Percentiles rank a stretch among this genome's conserved stretches.
phyloP scores from a whole-genome alignment of 2,113 vertebrate species.

The Corydoras sp. region DNA sequence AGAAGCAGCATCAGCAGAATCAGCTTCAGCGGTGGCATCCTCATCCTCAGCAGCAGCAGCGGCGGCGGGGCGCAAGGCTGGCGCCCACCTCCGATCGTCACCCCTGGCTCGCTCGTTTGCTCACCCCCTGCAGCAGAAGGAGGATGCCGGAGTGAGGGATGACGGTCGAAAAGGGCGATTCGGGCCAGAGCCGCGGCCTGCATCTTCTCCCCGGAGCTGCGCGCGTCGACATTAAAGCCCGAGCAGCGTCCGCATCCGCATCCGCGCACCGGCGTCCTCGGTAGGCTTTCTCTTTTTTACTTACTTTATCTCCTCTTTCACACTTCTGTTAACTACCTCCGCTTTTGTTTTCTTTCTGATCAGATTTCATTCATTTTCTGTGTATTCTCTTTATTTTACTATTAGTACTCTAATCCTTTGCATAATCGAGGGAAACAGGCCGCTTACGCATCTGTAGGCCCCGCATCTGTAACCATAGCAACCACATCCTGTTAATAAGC shows the following conservation, averaged over 20 bases:
- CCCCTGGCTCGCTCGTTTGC: conserved; percentile 79
- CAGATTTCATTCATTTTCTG: conserved; percentile 28
- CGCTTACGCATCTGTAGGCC: conserved; percentile 73
- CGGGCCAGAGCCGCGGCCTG: conserved; percentile 84
- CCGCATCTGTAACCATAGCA: conserved; percentile 67
- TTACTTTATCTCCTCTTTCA: neutral
- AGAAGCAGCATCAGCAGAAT: conserved; percentile 55
- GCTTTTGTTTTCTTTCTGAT: conserved; percentile 41
- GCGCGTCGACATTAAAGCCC: conserved; percentile 74
- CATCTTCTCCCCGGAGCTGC: conserved; percentile 87
- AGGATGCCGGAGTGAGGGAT: conserved; percentile 99
- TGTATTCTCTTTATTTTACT: no score
- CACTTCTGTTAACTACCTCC: conserved; percentile 27
- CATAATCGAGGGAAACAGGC: conserved; percentile 62
- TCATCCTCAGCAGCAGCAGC: conserved; percentile 34
- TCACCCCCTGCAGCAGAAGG: conserved; percentile 71
- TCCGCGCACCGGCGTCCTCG: conserved; percentile 97
- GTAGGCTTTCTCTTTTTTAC: conserved; percentile 57
- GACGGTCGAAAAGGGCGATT: conserved; percentile 82
- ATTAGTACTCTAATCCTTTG: no score
- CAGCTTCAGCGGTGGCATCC: conserved; percentile 36
- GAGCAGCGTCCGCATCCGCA: conserved; percentile 89
- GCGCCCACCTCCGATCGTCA: conserved; percentile 60
- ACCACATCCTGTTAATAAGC: conserved; percentile 70
- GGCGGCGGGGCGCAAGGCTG: conserved; percentile 62